Conservation (phyloP, 2,797 vertebrate species). For the Falco rusticolus region DNA sequence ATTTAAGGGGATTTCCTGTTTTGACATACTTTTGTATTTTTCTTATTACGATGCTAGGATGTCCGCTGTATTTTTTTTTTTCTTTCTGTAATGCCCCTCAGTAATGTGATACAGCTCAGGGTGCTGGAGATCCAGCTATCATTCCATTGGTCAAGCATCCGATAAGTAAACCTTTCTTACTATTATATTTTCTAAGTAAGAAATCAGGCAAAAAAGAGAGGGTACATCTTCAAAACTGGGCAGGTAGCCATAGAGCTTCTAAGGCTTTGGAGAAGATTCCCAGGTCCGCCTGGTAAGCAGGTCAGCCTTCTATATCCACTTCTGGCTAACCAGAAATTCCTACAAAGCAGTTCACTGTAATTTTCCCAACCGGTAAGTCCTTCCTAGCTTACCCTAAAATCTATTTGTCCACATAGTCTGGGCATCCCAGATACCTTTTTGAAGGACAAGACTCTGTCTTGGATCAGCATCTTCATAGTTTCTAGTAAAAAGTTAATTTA, state of each 20-base stretch:
- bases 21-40: background rate
- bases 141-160: background rate
- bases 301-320: background rate
- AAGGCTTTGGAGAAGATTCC: background rate
- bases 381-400: background rate
- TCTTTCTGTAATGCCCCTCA: background rate
- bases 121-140: background rate
- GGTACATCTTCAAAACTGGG: background rate
- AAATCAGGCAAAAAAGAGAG: background rate
- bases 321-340: slow-evolving; percentile 8
- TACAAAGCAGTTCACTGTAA: background rate
- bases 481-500: background rate
- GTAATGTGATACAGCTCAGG: background rate
- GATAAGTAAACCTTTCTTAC: background rate
- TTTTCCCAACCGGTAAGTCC: background rate
- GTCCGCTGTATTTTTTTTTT: background rate
- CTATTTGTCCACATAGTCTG: background rate
- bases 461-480: background rate
- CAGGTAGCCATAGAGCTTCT: background rate
- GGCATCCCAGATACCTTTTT: background rate
- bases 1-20: background rate
- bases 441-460: background rate
- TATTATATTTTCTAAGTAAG: background rate
- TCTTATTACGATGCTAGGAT: background rate
- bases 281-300: background rate